Evolutionary conservation across 2,797 vertebrate genomes (phyloP).

Genomic region (Bradypus variegatus): DNA sequence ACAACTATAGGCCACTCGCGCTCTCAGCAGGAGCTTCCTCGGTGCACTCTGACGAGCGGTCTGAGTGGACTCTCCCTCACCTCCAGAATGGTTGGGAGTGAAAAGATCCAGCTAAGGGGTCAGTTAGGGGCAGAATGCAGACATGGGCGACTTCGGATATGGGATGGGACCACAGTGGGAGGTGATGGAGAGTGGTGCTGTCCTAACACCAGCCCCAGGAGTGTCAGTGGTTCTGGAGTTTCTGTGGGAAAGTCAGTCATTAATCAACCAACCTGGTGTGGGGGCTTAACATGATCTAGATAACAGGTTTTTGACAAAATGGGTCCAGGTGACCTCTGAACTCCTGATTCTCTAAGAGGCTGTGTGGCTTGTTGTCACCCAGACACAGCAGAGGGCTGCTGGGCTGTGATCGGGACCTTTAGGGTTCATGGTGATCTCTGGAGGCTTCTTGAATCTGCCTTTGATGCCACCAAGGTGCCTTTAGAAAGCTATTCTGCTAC

Average conservation of each 20-base stretch:
- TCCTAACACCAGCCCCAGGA: not conserved
- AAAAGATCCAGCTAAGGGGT: not conserved
- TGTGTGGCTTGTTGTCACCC: not conserved
- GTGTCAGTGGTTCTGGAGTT: not conserved
- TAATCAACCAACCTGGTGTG: not conserved
- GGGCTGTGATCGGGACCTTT: not conserved
- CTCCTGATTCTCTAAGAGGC: not conserved
- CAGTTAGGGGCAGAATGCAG: not conserved
- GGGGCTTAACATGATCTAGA: not conserved
- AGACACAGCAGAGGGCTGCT: not conserved
- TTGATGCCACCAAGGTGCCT: constrained; percentile 33
- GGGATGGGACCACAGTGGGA: too few relatives aligned
- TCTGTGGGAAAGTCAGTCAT: not conserved
- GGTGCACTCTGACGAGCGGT: not conserved
- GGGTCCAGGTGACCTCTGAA: not conserved
- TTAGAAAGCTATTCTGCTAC: constrained; percentile 47
- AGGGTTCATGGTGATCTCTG: not conserved
- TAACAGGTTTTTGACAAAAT: not conserved
- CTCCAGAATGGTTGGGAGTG: not conserved
- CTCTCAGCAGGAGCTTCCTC: not conserved
- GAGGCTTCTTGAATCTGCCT: constrained; percentile 27
- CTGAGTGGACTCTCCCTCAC: not conserved
- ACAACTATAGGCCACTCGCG: not conserved
- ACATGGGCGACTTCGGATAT: not conserved
- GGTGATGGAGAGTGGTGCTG: not conserved